Percentiles rank a stretch among this genome's conserved stretches.
phyloP scores from a whole-genome alignment of 2,797 vertebrate species.

The Carduelis carduelis region DNA sequence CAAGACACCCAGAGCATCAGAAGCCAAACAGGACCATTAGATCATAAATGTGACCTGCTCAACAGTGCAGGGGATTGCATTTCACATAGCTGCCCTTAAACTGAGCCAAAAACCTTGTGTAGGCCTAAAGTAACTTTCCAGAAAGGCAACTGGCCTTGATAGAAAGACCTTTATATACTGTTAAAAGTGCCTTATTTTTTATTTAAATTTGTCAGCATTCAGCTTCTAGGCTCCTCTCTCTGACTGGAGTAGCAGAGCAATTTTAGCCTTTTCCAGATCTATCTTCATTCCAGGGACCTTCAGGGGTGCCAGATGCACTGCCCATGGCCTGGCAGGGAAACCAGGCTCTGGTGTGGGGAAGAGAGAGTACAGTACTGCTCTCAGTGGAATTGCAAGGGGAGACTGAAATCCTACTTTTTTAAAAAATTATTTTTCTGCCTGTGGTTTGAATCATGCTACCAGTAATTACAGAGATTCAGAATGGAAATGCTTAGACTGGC shows the following conservation, averaged over 20 bases:
- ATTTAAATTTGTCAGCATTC: constrained; percentile 8
- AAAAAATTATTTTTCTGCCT: background rate
- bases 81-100: constrained; percentile 46
- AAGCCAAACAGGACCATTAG: background rate
- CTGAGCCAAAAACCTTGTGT: constrained; percentile 33
- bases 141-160: constrained; percentile 22
- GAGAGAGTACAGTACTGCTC: background rate
- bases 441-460: background rate
- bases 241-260: background rate
- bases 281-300: background rate
- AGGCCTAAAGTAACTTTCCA: constrained; percentile 39
- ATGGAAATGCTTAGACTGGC: background rate
- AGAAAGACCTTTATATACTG: constrained; percentile 19
- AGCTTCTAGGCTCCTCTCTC: background rate
- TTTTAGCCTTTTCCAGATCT: background rate
- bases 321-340: background rate
- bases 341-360: background rate
- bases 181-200: background rate
- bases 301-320: background rate
- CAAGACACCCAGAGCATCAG: background rate
- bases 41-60: background rate
- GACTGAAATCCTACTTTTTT: background rate
- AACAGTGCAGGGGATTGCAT: background rate
- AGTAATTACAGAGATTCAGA: background rate
- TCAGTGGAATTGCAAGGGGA: background rate